phyloP scores from a whole-genome alignment of 2,113 vertebrate genomes.

The Chaetodon trifascialis region DNA sequence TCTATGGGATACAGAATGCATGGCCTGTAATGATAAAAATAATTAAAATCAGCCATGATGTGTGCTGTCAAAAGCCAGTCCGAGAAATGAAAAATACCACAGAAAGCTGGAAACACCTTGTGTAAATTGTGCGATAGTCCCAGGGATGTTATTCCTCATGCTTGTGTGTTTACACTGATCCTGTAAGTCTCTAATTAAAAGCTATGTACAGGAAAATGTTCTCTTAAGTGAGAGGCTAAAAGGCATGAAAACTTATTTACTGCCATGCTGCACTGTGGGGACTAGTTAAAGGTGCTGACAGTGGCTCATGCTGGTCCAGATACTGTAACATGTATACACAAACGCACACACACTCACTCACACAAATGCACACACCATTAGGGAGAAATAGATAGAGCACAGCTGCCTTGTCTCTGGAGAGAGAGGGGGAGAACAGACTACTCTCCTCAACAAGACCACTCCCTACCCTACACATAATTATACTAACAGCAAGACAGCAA shows the following conservation, averaged over 20 bases:
- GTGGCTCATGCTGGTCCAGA: constrained; percentile 60
- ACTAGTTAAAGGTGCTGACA: constrained; percentile 74
- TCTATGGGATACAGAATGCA: not conserved
- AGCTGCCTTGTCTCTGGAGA: constrained; percentile 73
- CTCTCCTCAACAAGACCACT: constrained; percentile 32
- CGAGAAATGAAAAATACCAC: not conserved
- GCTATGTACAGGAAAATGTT: constrained; percentile 46
- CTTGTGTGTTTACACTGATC: constrained; percentile 42
- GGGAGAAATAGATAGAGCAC: constrained; percentile 71
- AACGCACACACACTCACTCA: constrained; percentile 29
- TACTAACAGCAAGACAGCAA: constrained; percentile 4
- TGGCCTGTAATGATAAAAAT: not conserved
- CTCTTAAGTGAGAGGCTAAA: constrained; percentile 55
- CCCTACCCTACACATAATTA: constrained; percentile 58
- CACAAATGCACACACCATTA: constrained; percentile 52
- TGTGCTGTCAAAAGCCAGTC: not conserved
- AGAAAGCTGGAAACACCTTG: constrained; percentile 3
- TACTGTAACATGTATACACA: constrained; percentile 44
- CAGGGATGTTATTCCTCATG: constrained; percentile 1
- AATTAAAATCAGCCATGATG: not conserved
- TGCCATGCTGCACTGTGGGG: constrained; percentile 36
- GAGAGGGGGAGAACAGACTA: constrained; percentile 39
- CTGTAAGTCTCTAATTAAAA: constrained; percentile 57
- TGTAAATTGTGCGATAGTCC: constrained; percentile 2
- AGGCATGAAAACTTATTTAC: constrained; percentile 54